Evolutionary conservation across 2,888 invertebrate genomes (phyloP), one percentile per base, ranked within the genome.

Genomic region (Synanthedon myopaeformis): DNA sequence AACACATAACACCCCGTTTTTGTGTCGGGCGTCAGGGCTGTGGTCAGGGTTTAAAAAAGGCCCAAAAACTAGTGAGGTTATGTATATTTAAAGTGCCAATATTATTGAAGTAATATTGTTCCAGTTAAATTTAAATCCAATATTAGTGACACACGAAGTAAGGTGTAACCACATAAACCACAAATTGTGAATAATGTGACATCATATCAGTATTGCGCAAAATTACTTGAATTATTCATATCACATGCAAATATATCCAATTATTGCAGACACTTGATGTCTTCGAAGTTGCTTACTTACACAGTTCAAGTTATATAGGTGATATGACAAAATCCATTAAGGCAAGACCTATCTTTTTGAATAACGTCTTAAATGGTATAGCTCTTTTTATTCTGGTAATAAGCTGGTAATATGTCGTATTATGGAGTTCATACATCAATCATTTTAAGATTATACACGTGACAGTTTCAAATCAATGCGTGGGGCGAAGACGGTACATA

Each of bases 121-220:
- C 45, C 13, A 45, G 45, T 45, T 14, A 45, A 45, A 45, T 13
- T 13, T 45, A 12, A 13, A 45, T n/a, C 45, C 13, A 14, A 45
- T 45, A 45, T 11, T 45, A 45, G 2, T 45, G 45, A 14, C 45
- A 59, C 57, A 52, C 58, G 66, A 66, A 76, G 74, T 72, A 76
- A 70, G 69, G 69, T 75, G 73, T 76, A 67, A 69, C 60, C 35
- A 35, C 10, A 35, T 35, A 35, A 8, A 35, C 63, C 61, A 66
- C 66, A 80, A 80, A 80, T 80, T 79, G 74, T 72, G 74, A 80
- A 79, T 80, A 77, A 80, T 80, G 77, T 71, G 76, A 74, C 74
- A 72, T 58, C 59, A 69, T 70, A 74, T 76, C 72, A 76, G 67
- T 65, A 58, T 59, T 61, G 61, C 67, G 70, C 65, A 66, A 67